Evolutionary conservation across 1,140 invertebrate species (phyloP).

Genomic region (Drosophila aff.): DNA sequence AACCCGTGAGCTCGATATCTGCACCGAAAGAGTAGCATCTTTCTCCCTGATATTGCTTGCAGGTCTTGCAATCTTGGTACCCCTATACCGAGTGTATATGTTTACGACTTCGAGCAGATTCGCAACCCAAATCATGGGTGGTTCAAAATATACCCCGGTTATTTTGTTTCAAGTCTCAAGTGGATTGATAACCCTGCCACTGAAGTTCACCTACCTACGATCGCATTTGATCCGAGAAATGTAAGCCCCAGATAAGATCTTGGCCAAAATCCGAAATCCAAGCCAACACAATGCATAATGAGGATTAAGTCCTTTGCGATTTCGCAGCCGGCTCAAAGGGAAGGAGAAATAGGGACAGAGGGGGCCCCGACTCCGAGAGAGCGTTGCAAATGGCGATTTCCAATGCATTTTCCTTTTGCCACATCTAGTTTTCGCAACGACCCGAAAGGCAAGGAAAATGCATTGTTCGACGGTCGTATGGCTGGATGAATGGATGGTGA

Average conservation of each 20-base stretch:
- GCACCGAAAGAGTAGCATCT: not conserved
- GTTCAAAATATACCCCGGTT: not conserved
- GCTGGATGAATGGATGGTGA: slow-evolving; percentile 17
- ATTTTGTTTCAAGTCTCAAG: slow-evolving; percentile 8
- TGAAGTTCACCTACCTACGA: slow-evolving; percentile 26
- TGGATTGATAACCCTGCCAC: slow-evolving; percentile 19
- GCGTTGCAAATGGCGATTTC: slow-evolving; percentile 54
- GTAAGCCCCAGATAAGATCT: slow-evolving; percentile 43
- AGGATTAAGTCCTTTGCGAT: slow-evolving; percentile 49
- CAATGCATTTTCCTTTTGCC: slow-evolving; percentile 58
- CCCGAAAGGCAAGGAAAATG: slow-evolving; percentile 40
- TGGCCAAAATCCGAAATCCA: slow-evolving; percentile 26
- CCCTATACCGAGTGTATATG: not conserved
- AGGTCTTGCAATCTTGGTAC: not conserved
- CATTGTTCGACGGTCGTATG: slow-evolving; percentile 47
- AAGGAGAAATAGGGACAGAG: slow-evolving; percentile 6
- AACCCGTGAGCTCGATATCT: not conserved
- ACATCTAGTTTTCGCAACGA: slow-evolving; percentile 65
- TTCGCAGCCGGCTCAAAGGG: slow-evolving; percentile 10
- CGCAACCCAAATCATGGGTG: not conserved
- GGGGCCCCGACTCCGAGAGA: slow-evolving; percentile 8
- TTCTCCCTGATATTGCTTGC: not conserved
- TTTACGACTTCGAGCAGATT: not conserved
- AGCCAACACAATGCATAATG: slow-evolving; percentile 60
- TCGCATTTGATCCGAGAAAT: slow-evolving; percentile 22